Percentiles rank a stretch among this genome's conserved stretches.
Evolutionary conservation across 2,797 vertebrate genomes (phyloP).

Genomic region (Sarcophilus harrisii): DNA sequence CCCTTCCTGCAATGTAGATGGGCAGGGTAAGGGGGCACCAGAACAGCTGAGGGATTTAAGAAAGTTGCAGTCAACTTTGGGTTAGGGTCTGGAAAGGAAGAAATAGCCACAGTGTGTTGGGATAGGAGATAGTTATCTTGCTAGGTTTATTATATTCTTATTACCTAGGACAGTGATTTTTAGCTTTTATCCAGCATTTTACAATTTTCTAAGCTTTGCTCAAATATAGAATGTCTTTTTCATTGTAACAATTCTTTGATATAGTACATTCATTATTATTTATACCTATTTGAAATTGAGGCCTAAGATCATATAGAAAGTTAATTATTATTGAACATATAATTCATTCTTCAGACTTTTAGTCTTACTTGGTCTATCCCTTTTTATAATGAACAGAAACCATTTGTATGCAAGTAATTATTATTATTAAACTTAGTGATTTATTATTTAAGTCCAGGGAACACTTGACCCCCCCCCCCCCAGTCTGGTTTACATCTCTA

Average conservation of each 20-base stretch:
- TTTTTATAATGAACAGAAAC: slow-evolving; percentile 45
- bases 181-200: slow-evolving; percentile 17
- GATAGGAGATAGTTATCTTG: not conserved
- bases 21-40: not conserved
- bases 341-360: not conserved
- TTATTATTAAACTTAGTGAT: slow-evolving; percentile 31
- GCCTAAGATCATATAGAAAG: not conserved
- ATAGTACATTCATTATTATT: not conserved
- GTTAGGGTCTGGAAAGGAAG: not conserved
- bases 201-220: slow-evolving; percentile 31
- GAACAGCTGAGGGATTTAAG: not conserved
- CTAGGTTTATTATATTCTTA: slow-evolving; percentile 25
- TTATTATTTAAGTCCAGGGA: slow-evolving; percentile 8
- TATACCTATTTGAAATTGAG: slow-evolving; percentile 20
- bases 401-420: slow-evolving; percentile 12
- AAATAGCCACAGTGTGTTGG: not conserved
- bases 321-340: slow-evolving; percentile 4
- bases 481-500: not conserved
- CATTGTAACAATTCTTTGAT: not conserved
- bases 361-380: slow-evolving; percentile 23
- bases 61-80: not conserved
- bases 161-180: not conserved
- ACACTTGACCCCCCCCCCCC: not conserved
- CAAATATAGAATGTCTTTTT: slow-evolving; percentile 27
- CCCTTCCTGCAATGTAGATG: not conserved